Evolutionary conservation across 1,140 invertebrate genomes (phyloP).

Genomic region (Mya arenaria): DNA sequence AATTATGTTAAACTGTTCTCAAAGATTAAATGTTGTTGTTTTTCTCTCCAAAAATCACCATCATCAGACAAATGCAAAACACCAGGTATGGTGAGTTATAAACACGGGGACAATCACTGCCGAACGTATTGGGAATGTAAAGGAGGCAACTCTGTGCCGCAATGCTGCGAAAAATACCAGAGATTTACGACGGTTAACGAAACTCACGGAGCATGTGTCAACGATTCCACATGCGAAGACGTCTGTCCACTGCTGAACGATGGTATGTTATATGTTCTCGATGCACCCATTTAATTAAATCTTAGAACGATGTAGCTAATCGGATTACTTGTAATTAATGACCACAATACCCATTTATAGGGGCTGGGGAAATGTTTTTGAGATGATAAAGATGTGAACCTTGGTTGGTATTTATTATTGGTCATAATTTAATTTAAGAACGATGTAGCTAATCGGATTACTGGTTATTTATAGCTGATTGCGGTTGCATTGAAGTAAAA

Average conservation of each 20-base stretch:
- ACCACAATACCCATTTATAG: neutral
- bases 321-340: neutral
- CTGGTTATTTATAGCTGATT: too few species aligned
- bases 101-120: slow-evolving; percentile 32
- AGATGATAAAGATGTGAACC: too few species aligned
- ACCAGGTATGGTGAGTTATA: neutral
- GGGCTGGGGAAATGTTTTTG: neutral
- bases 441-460: too few species aligned
- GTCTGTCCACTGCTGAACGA: slow-evolving; percentile 38
- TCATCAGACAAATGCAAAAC: slow-evolving; percentile 27
- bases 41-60: neutral
- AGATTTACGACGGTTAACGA: neutral
- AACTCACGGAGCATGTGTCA: neutral
- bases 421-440: too few species aligned
- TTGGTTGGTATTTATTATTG: too few species aligned
- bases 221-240: slow-evolving; percentile 12
- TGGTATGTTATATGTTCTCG: slow-evolving; percentile 11
- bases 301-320: neutral
- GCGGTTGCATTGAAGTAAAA: too few species aligned
- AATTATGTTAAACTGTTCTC: neutral
- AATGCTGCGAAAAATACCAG: slow-evolving; percentile 36
- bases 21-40: neutral
- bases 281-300: neutral
- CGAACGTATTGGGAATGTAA: slow-evolving; percentile 42
- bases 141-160: neutral